Evolutionary conservation across 2,113 vertebrate genomes (phyloP).

Genomic region (Geococcyx californianus): DNA sequence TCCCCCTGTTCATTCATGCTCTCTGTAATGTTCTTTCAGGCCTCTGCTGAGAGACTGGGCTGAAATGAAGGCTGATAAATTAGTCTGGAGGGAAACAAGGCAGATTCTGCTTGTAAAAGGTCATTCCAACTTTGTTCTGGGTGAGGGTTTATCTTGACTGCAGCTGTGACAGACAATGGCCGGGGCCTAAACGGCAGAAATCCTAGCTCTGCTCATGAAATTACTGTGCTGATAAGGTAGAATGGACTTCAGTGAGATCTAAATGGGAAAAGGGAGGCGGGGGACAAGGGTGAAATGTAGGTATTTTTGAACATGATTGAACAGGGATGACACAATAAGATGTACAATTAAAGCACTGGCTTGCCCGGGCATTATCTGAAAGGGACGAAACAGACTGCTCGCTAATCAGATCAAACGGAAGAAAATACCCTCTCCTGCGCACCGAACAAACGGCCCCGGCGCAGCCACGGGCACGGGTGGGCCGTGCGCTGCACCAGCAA

Average conservation of each 20-base stretch:
- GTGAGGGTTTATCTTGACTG: constrained; percentile 96
- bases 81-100: constrained; percentile 85
- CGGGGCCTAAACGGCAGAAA: constrained; percentile 90
- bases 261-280: constrained; percentile 79
- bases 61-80: constrained; percentile 84
- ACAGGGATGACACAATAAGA: constrained; percentile 70
- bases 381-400: neutral
- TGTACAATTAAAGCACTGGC: constrained; percentile 56
- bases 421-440: neutral
- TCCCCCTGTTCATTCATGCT: constrained; percentile 83
- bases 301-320: constrained; percentile 68
- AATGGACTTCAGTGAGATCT: constrained; percentile 87
- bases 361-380: constrained; percentile 29
- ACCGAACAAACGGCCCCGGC: neutral
- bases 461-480: neutral
- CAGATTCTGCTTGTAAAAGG: constrained; percentile 93
- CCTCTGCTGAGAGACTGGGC: constrained; percentile 75
- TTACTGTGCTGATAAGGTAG: constrained; percentile 91
- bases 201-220: constrained; percentile 91
- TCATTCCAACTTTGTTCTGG: constrained; percentile 96
- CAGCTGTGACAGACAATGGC: constrained; percentile 92
- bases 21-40: constrained; percentile 77
- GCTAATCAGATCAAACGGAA: neutral
- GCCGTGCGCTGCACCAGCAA: neutral
- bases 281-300: constrained; percentile 54